These are phyloP conservation scores for Drosophila asahinai DNA, from an alignment of 1,140 invertebrate genomes.

Conservation along the genomic window DNA sequence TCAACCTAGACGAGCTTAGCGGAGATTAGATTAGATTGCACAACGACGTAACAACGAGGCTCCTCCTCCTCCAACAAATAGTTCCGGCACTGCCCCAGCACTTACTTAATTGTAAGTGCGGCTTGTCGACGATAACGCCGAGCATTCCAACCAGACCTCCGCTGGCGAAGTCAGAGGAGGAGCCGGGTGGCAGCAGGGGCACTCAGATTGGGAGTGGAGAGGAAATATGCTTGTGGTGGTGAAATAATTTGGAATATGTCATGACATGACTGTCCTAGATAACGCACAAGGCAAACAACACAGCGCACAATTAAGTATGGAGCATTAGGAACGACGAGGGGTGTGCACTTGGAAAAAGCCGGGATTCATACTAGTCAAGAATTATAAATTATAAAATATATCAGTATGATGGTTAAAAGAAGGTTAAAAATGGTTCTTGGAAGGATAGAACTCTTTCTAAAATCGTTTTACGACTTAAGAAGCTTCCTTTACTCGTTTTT, in stretches of 20 bases:
- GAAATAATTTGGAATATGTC: conserved; percentile 73
- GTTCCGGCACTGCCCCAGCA: conserved; percentile 61
- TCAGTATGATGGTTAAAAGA: not conserved
- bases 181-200: not conserved
- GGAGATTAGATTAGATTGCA: conserved; percentile 73
- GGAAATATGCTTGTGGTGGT: conserved; percentile 41
- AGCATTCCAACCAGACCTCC: conserved; percentile 14
- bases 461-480: too few species aligned
- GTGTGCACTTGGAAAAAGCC: conserved; percentile 18
- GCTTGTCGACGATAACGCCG: conserved; percentile 69
- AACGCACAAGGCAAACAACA: conserved; percentile 60
- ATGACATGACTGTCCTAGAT: conserved; percentile 67
- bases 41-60: conserved; percentile 18
- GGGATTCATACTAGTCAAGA: not conserved
- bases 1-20: conserved; percentile 65
- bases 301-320: conserved; percentile 26
- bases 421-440: not conserved
- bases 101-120: conserved; percentile 82
- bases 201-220: conserved; percentile 24
- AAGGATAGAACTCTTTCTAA: not conserved
- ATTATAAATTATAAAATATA: too few species aligned
- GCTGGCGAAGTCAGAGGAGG: not conserved
- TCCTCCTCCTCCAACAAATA: conserved; percentile 19
- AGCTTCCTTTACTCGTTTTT: not conserved
- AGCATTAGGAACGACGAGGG: not conserved